Conservation (phyloP, 2,113 vertebrate genomes). For the Pitta sordida region DNA sequence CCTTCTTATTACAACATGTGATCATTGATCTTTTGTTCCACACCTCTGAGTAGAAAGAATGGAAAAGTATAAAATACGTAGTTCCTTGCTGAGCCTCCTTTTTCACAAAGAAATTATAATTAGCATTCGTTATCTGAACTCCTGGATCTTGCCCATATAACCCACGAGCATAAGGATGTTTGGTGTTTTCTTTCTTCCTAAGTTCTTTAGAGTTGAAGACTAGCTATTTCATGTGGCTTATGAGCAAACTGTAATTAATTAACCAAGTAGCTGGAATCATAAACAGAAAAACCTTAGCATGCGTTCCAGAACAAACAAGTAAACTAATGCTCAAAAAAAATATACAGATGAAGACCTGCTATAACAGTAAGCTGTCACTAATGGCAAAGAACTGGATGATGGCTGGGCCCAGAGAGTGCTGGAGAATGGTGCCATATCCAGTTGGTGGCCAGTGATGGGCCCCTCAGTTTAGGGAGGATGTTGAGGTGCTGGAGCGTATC, state of each 20-base stretch:
- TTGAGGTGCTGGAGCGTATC: too few relatives aligned
- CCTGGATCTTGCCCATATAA: neutral
- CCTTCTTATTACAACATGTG: neutral
- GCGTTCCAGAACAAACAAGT: neutral
- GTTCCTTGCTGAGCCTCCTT: neutral
- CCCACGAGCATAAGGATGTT: neutral
- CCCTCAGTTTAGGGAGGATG: too few relatives aligned
- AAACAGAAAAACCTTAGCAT: neutral
- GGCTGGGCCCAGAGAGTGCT: too few relatives aligned
- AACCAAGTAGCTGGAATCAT: neutral
- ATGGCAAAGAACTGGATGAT: neutral
- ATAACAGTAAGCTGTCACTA: neutral
- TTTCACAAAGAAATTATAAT: neutral
- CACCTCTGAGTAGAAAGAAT: neutral
- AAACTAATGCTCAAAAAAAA: neutral
- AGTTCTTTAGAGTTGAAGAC: neutral
- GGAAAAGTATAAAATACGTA: neutral
- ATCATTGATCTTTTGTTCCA: neutral
- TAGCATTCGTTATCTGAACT: neutral
- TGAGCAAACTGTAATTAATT: neutral
- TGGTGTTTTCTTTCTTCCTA: neutral
- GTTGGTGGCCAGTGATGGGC: too few relatives aligned
- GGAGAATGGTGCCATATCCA: too few relatives aligned
- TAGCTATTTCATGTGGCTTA: constrained; percentile 10
- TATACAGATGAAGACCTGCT: neutral